Base-by-base conservation (phyloP, 2,888 invertebrate genomes). In the Drosophila robusta region DNA sequence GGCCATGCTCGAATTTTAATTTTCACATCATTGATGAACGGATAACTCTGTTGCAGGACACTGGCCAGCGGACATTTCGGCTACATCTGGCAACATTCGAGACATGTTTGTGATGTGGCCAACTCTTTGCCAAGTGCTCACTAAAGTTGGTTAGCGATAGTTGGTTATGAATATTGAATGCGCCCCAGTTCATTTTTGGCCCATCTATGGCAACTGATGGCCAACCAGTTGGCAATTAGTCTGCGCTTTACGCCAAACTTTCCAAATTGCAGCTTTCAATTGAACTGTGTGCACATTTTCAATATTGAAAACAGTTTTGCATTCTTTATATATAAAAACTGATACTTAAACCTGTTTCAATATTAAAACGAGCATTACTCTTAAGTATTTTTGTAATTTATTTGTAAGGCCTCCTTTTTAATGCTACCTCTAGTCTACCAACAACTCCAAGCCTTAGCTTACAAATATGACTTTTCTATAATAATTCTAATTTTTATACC, bases 21-120 rank as follows among this genome's bases (percentile, higher is more conserved):
- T 83, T 87, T 76, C 83, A 82, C 83, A 87, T 76, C 88, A 82
- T 82, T 82, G 85, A 82, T 83, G 85, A 85, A 85, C 74, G 77
- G 77, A 70, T 42, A 56, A 64, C 60, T 58, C 49, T 61, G 66
- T 56, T 64, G 85, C 36, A 45, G 49, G 26, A 22, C 36, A 26
- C 34, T 34, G 36, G 29, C 44, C 36, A 41, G 24, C 18, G 32
- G 24, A 36, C 56, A n/a, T 8, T 18, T 46, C 7, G 1, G 26
- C 9, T 46, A 36, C 47, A 26, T 49, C 49, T 54, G 63, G 11
- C 41, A 52, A 70, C 66, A 50, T 77, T 60, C 39, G 50, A 62
- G 36, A 24, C 62, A 52, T 78, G 60, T 70, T 66, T 67, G 54
- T 70, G 57, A 64, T 70, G 50, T 38, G 22, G 22, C 22, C 22